phyloP scores from a whole-genome alignment of 37 sponge, comb jelly and placozoan genomes.

The Mnemiopsis leidyi region DNA sequence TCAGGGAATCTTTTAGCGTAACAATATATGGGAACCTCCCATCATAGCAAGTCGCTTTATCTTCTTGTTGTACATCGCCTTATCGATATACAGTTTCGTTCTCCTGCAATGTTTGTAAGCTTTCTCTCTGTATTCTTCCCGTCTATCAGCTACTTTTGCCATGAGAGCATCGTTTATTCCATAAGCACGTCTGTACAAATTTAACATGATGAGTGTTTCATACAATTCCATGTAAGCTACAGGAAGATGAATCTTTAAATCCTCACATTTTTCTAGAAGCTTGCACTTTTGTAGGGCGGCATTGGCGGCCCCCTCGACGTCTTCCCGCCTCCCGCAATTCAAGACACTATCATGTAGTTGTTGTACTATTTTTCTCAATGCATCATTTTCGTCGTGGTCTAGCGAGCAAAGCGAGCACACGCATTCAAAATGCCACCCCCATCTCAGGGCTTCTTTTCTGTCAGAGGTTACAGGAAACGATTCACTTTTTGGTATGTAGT shows the following conservation, averaged over 20 bases:
- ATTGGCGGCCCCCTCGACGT: background rate
- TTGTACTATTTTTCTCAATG: background rate
- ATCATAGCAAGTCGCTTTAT: background rate
- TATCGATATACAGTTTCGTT: background rate
- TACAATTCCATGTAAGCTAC: background rate
- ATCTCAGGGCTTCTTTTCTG: background rate
- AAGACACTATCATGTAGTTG: background rate
- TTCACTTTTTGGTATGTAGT: background rate
- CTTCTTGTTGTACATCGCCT: background rate
- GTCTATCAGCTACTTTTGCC: background rate
- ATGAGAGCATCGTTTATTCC: background rate
- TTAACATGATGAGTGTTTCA: background rate
- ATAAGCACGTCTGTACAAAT: too few relatives aligned
- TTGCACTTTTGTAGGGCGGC: background rate
- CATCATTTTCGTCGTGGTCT: background rate
- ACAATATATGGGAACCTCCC: too few relatives aligned
- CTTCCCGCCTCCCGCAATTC: background rate
- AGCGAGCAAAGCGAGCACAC: background rate
- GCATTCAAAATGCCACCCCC: background rate
- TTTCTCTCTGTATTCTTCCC: background rate
- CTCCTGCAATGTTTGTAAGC: background rate
- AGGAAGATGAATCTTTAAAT: background rate
- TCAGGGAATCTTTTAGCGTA: too few relatives aligned
- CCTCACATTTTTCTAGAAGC: background rate
- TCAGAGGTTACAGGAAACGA: background rate